These are phyloP conservation scores for Microchirus variegatus DNA, from an alignment of 2,797 vertebrate species.

Conservation along the genomic window DNA sequence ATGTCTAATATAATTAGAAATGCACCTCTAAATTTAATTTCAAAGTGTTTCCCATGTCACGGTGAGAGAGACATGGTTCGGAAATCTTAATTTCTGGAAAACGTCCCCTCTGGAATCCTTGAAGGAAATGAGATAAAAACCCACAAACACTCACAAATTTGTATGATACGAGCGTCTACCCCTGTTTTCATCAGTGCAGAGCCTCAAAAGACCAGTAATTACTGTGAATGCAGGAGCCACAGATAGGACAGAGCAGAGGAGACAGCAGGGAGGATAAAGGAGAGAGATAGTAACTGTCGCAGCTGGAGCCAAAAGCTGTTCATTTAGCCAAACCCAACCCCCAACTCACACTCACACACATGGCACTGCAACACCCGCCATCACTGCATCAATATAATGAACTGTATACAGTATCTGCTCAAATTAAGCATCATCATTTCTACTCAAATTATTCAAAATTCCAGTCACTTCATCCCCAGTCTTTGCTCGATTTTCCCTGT, in stretches of 20 bases:
- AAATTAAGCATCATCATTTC: conserved; percentile 39
- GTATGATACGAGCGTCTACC: conserved; percentile 34
- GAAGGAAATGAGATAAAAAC: not conserved
- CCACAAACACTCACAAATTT: conserved; percentile 21
- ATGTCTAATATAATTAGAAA: not conserved
- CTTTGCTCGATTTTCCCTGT: not conserved
- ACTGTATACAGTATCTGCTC: conserved; percentile 24
- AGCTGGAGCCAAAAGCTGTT: conserved; percentile 62
- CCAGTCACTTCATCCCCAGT: not conserved
- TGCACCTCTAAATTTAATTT: conserved; percentile 8
- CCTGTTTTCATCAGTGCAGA: conserved; percentile 28
- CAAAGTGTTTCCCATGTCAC: conserved; percentile 17
- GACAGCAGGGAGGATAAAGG: conserved; percentile 48
- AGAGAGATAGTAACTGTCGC: conserved; percentile 49
- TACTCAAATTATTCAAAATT: conserved; percentile 27
- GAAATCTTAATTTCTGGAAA: conserved; percentile 20
- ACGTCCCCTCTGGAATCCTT: conserved; percentile 21
- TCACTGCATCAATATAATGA: conserved; percentile 11
- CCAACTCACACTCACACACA: conserved; percentile 19
- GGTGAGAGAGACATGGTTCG: conserved; percentile 15
- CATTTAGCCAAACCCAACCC: conserved; percentile 55
- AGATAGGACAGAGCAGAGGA: conserved; percentile 35
- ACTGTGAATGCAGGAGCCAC: conserved; percentile 51
- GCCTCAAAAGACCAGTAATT: conserved; percentile 55
- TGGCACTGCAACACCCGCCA: conserved; percentile 9